phyloP scores from a whole-genome alignment of 64 coral and sea anemone species.

The Pocillopora verrucosa region DNA sequence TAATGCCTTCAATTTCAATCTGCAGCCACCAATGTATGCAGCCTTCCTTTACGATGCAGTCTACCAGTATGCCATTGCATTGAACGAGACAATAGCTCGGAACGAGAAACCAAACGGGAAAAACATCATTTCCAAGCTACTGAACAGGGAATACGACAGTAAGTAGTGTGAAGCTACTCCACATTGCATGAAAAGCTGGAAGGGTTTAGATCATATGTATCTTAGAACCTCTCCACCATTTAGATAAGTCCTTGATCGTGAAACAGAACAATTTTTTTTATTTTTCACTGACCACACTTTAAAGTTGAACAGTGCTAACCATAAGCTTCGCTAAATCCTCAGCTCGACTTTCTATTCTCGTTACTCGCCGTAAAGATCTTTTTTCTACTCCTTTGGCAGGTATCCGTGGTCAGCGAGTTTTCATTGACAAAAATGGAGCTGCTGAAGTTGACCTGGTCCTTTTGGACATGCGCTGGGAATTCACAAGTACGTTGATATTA shows the following conservation, averaged over 20 bases:
- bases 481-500: not conserved
- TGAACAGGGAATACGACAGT: constrained; percentile 66
- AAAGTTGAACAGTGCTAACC: too few species aligned
- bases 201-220: too few species aligned
- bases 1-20: not conserved
- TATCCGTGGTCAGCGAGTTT: constrained; percentile 74
- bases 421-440: constrained; percentile 74
- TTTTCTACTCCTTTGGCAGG: constrained; percentile 39
- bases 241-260: too few species aligned
- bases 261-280: too few species aligned
- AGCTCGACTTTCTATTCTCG: not conserved
- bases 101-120: constrained; percentile 43
- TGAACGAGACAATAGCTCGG: constrained; percentile 58
- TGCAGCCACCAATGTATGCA: constrained; percentile 52
- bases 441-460: constrained; percentile 70
- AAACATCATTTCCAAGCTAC: constrained; percentile 54
- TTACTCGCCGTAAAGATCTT: not conserved
- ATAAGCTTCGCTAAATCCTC: too few species aligned
- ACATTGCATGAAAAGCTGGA: too few species aligned
- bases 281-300: too few species aligned
- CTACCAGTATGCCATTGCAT: constrained; percentile 65
- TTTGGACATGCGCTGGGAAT: constrained; percentile 47
- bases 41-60: constrained; percentile 71
- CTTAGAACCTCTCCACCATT: too few species aligned
- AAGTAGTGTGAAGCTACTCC: not conserved